Evolutionary conservation across 2,113 vertebrate species (phyloP).

Genomic region (Xenus cinereus): DNA sequence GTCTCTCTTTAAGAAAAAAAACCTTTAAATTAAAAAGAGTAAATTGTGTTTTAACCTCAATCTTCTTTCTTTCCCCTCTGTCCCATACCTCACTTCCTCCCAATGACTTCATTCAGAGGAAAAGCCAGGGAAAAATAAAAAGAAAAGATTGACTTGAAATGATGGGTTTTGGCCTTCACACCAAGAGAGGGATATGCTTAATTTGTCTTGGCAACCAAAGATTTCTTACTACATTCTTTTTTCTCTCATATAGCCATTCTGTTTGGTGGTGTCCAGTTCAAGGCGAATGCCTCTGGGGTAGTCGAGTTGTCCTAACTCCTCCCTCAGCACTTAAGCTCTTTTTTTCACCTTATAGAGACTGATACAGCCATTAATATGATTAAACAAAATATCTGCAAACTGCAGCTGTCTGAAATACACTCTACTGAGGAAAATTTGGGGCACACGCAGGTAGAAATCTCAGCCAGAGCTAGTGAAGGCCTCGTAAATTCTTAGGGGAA

Average conservation of each 20-base stretch:
- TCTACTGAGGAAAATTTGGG: background rate
- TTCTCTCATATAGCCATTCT: background rate
- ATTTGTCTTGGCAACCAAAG: background rate
- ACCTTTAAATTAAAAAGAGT: background rate
- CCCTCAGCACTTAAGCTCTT: background rate
- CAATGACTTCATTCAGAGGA: background rate
- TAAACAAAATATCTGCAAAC: background rate
- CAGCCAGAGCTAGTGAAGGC: background rate
- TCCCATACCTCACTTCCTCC: background rate
- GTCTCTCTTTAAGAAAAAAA: background rate
- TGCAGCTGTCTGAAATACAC: background rate
- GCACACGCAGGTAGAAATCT: background rate
- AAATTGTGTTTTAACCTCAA: background rate
- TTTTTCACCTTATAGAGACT: background rate
- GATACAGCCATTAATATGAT: background rate
- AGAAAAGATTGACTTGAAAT: background rate
- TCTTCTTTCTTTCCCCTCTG: background rate
- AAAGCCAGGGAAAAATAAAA: background rate
- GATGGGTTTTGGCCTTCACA: background rate
- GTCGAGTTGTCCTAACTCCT: background rate
- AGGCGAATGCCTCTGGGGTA: background rate
- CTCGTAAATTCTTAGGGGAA: background rate
- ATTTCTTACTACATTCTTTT: accelerated
- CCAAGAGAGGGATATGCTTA: background rate
- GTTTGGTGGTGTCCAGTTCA: background rate